Evolutionary conservation across 2,888 invertebrate genomes (phyloP), one percentile per base, ranked within the genome.

Genomic region (Rhamnusium bicolor): DNA sequence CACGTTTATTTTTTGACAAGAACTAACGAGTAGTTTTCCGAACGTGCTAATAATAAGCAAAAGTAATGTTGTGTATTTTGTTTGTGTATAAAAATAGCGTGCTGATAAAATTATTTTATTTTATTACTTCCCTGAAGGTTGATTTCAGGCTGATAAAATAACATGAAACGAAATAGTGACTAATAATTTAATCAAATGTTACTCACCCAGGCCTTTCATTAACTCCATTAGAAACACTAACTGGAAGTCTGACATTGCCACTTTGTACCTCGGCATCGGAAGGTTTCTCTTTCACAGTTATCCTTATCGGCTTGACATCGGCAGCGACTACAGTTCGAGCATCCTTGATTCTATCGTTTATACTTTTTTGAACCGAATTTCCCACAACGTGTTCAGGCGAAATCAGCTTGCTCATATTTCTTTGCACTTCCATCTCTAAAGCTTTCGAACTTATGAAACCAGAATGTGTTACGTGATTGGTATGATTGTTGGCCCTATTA

Each of bases 261-360:
- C 88, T 88, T 78, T 88, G 87, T 65, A 89, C 87, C 21, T 88
- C 88, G 53, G 84, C 81, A 67, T 87, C 85, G 12, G 83, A 83
- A 3, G 86, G 86, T 74, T 87, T 88, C 68, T 88, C 89, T 73
- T 85, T 85, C 24, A 89, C 89, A 14, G 83, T 84, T 40, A 89
- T 88, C 73, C 84, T 83, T 67, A 89, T 87, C 1, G 89, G 89
- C 79, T 87, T 85, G 2, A 88, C 87, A 79, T 88, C 88, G 4
- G 84, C 82, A 5, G 86, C 86, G 53, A 88, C 83, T 24, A 88
- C 83, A 16, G 87, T 86, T 77, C 86, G 80, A 3, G 84, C 84
- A 54, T 87, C 87, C 53, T 80, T 83, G 8, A 86, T 82, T 71
- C 83, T 80, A 16, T 87, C 86, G 69, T 84, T 85, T 1, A 79